These are phyloP conservation scores for Pangasianodon hypophthalmus DNA, from an alignment of 2,113 vertebrate genomes.

Conservation along the genomic window DNA sequence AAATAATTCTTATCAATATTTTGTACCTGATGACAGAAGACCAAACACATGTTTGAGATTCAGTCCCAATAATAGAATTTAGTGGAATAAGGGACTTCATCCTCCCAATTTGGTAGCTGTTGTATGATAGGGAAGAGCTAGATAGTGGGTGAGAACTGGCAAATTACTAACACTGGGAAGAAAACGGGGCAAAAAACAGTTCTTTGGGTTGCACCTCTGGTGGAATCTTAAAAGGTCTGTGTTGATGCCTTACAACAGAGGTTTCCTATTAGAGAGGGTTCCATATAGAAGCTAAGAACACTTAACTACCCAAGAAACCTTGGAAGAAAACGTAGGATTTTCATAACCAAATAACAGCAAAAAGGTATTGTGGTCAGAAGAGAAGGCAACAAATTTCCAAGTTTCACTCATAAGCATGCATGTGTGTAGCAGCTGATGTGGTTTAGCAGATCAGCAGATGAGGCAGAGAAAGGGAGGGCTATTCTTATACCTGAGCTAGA, in stretches of 20 bases:
- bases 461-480: constrained; percentile 41
- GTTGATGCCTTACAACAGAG: no score
- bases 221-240: neutral
- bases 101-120: neutral
- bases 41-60: neutral
- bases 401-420: neutral
- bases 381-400: no score
- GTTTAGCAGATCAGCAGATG: constrained; percentile 14
- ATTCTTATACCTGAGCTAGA: constrained; percentile 20
- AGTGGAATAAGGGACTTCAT: neutral
- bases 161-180: neutral
- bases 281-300: neutral
- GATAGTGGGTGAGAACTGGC: neutral
- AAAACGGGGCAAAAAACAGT: neutral
- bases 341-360: neutral
- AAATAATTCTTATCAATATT: neutral
- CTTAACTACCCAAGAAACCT: neutral
- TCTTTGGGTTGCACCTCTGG: neutral
- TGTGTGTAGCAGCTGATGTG: neutral
- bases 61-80: neutral
- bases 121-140: neutral
- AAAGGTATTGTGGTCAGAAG: neutral
- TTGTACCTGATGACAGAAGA: constrained; percentile 7
- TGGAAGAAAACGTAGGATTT: neutral
- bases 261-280: neutral